Percentiles rank a stretch among this genome's conserved stretches.
These are phyloP conservation scores for Amphipyra tragopoginis DNA, from an alignment of 2,888 invertebrate species.

Conservation along the genomic window DNA sequence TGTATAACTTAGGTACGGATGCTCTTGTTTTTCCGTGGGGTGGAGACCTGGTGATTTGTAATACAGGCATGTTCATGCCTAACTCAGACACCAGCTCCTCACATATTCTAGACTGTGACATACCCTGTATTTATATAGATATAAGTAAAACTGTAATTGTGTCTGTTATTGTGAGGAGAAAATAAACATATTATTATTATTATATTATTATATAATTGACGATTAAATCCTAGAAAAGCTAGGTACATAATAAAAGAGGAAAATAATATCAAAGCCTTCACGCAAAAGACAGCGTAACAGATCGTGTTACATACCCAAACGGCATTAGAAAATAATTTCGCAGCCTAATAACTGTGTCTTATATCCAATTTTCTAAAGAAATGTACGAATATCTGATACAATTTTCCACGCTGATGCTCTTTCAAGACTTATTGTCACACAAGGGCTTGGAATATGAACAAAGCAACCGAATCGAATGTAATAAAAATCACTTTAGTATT, in stretches of 20 bases:
- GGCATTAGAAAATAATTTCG: constrained; percentile 56
- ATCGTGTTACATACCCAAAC: constrained; percentile 33
- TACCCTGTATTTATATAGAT: too few species aligned
- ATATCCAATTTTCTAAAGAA: constrained; percentile 63
- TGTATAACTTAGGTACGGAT: too few species aligned
- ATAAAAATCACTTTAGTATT: constrained; percentile 89
- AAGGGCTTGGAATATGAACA: constrained; percentile 82
- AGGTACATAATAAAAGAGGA: neutral
- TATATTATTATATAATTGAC: too few species aligned
- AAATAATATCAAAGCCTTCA: constrained; percentile 8
- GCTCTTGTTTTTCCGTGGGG: too few species aligned
- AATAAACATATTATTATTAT: too few species aligned
- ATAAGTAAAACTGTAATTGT: too few species aligned
- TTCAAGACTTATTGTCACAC: constrained; percentile 75
- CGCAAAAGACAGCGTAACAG: constrained; percentile 19
- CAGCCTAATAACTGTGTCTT: constrained; percentile 56
- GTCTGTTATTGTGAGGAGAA: too few species aligned
- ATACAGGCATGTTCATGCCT: too few species aligned
- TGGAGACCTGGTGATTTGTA: too few species aligned
- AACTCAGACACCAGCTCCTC: too few species aligned
- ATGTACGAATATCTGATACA: constrained; percentile 70
- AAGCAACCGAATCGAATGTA: constrained; percentile 88
- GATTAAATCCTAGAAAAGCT: constrained; percentile 1
- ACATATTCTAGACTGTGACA: too few species aligned
- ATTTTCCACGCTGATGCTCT: constrained; percentile 74